A percentile compares a stretch with the other conserved stretches of the same genome.
phyloP scores from a whole-genome alignment of 2,113 vertebrate genomes.

The Phoxinus phoxinus region DNA sequence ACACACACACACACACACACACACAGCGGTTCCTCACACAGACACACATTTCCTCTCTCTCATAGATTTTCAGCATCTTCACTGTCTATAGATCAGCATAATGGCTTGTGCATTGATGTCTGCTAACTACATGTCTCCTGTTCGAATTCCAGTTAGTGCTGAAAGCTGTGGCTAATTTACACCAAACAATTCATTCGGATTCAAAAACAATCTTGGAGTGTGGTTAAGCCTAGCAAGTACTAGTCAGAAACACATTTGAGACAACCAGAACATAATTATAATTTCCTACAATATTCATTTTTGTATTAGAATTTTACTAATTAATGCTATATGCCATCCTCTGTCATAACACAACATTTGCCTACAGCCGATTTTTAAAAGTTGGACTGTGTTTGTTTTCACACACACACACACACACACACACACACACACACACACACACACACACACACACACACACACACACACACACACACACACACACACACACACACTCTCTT shows the following conservation, averaged over 20 bases:
- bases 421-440: too few species aligned
- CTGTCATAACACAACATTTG: background rate
- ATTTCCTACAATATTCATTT: background rate
- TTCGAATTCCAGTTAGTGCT: constrained; percentile 10
- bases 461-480: too few species aligned
- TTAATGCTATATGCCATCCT: background rate
- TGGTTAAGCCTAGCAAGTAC: background rate
- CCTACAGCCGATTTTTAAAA: background rate
- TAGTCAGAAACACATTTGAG: background rate
- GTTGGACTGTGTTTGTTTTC: background rate
- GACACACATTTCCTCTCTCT: background rate
- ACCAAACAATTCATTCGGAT: constrained; percentile 45
- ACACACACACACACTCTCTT: too few species aligned
- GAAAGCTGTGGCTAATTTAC: constrained; percentile 40
- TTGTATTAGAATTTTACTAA: background rate
- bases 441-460: too few species aligned
- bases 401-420: background rate
- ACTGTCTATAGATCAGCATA: constrained; percentile 40
- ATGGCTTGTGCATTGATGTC: constrained; percentile 54
- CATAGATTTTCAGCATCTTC: constrained; percentile 12
- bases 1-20: background rate
- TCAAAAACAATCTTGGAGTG: constrained; percentile 26
- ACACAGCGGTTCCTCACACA: background rate
- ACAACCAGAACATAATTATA: background rate
- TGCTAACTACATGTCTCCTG: constrained; percentile 44